Evolutionary conservation across 2,888 invertebrate genomes (phyloP).

Genomic region (Nesidiocoris tenuis): DNA sequence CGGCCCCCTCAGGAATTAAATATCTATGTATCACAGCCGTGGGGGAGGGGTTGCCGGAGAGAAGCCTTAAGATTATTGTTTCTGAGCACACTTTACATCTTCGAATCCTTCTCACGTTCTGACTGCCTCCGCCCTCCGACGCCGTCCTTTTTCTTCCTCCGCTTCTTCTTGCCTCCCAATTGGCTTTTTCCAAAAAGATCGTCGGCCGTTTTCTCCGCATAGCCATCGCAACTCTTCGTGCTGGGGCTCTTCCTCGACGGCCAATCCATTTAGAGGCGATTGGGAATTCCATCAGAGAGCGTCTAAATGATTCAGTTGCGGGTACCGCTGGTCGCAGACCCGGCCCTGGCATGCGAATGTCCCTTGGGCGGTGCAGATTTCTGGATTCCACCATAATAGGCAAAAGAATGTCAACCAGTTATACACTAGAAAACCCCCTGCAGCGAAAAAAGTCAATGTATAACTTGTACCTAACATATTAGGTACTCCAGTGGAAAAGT

Average conservation of each 20-base stretch:
- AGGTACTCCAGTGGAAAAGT: no score
- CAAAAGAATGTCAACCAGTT: no score
- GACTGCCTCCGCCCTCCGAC: neutral
- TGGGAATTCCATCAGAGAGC: neutral
- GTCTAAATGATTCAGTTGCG: neutral
- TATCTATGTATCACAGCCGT: conserved; percentile 39
- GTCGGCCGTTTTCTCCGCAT: neutral
- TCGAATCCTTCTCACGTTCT: conserved; percentile 37
- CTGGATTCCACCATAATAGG: no score
- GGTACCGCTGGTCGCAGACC: no score
- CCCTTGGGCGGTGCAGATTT: no score
- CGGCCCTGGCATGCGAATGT: no score
- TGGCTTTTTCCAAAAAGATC: conserved; percentile 22
- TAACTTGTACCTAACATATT: no score
- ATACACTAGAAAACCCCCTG: no score
- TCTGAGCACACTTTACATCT: conserved; percentile 42
- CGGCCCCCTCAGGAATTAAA: conserved; percentile 34
- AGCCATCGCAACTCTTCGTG: neutral
- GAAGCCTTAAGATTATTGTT: conserved; percentile 28
- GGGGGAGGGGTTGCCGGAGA: conserved; percentile 2
- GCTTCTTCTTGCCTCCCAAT: conserved; percentile 5
- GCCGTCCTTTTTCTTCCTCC: neutral
- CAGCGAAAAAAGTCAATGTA: no score
- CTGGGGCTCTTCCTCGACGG: neutral
- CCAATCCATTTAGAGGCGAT: conserved; percentile 6